Conservation (phyloP, 2,113 vertebrate species). For the Perccottus glenii region DNA sequence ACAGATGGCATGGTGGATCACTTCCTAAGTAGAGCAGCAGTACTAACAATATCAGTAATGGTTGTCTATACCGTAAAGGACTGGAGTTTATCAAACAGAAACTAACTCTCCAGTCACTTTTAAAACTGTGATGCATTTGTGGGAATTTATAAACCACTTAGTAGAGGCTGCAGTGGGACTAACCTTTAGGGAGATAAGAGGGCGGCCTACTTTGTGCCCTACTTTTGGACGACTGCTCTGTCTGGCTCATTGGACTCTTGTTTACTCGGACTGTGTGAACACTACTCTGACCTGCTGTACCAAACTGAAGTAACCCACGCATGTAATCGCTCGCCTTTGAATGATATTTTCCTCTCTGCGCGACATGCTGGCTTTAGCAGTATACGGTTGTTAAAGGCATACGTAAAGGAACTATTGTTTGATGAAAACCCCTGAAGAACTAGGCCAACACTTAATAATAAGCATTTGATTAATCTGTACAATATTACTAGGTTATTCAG, state of each 20-base stretch:
- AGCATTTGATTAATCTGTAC: constrained; percentile 19
- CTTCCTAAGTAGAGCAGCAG: constrained; percentile 47
- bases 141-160: constrained; percentile 69
- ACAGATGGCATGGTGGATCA: constrained; percentile 51
- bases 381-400: neutral
- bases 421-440: neutral
- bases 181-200: constrained; percentile 61
- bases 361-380: neutral
- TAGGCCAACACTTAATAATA: neutral
- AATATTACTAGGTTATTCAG: constrained; percentile 21
- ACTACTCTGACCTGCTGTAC: constrained; percentile 1
- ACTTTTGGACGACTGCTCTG: constrained; percentile 47
- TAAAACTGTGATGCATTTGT: constrained; percentile 48
- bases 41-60: constrained; percentile 60
- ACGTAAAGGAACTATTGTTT: neutral
- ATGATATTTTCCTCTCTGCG: too few species aligned
- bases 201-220: constrained; percentile 68
- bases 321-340: too few species aligned
- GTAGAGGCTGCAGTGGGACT: constrained; percentile 54
- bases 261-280: constrained; percentile 28
- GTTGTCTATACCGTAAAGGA: constrained; percentile 9
- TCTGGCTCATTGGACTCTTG: constrained; percentile 40
- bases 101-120: constrained; percentile 25
- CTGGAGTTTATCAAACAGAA: constrained; percentile 30
- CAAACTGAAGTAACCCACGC: neutral